Percentiles rank a stretch among this genome's conserved stretches.
Conservation (phyloP, 2,797 vertebrate genomes). For the Manis crassicaudata region DNA sequence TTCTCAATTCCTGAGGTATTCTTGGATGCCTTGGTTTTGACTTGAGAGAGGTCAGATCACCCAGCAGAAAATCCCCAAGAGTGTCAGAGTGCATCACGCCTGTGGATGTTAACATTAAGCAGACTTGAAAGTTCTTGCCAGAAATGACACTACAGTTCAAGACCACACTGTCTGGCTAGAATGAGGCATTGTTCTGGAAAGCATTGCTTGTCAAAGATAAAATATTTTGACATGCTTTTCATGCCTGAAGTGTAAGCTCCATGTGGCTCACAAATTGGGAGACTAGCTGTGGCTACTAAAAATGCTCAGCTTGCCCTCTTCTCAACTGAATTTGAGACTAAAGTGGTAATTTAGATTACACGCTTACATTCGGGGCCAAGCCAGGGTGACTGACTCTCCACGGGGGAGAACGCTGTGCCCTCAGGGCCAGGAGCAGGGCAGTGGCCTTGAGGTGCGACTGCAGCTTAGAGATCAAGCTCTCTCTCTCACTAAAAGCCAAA, state of each 20-base stretch:
- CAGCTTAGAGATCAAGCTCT: background rate
- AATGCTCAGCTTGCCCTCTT: background rate
- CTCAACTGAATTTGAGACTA: background rate
- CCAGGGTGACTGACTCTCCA: background rate
- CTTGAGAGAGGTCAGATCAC: slow-evolving; percentile 46
- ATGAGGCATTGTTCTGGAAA: slow-evolving; percentile 67
- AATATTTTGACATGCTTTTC: slow-evolving; percentile 33
- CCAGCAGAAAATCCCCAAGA: slow-evolving; percentile 44
- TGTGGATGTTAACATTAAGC: slow-evolving; percentile 66
- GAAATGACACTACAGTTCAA: slow-evolving; percentile 66
- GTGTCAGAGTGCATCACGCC: slow-evolving; percentile 64
- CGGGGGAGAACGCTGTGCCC: background rate
- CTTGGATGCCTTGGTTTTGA: slow-evolving; percentile 40
- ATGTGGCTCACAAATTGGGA: slow-evolving; percentile 2
- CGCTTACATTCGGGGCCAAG: background rate
- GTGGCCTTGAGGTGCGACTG: background rate
- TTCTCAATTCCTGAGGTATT: slow-evolving; percentile 39
- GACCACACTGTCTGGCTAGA: slow-evolving; percentile 36
- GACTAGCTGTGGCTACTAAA: slow-evolving; percentile 7
- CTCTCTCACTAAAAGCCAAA: background rate
- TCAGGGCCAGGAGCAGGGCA: background rate
- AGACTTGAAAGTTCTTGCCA: slow-evolving; percentile 66
- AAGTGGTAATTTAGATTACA: background rate
- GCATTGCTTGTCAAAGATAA: slow-evolving; percentile 63
- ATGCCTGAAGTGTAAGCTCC: background rate